Evolutionary conservation across 2,888 invertebrate genomes (phyloP).

Genomic region (Amphipyra tragopoginis): DNA sequence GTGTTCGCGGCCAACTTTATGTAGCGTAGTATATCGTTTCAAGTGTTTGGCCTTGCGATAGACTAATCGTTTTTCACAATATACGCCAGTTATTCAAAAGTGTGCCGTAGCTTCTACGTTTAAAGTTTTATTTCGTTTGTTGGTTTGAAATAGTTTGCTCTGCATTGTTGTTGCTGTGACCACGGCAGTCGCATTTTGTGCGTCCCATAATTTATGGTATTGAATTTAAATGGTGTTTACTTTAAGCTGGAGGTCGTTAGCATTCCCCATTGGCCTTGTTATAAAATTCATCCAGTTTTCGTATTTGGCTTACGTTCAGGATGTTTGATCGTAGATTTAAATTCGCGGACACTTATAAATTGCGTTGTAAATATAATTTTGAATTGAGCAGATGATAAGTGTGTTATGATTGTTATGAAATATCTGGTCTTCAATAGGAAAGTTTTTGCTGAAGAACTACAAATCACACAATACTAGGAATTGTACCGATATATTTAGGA

Average conservation of each 20-base stretch:
- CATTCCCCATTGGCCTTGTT: slow-evolving; percentile 48
- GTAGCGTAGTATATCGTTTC: slow-evolving; percentile 63
- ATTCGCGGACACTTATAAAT: slow-evolving; percentile 27
- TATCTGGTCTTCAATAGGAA: neutral
- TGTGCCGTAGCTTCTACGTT: slow-evolving; percentile 25
- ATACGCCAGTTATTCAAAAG: slow-evolving; percentile 29
- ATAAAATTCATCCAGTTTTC: slow-evolving; percentile 47
- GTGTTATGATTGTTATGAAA: slow-evolving; percentile 1
- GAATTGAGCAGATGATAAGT: slow-evolving; percentile 9
- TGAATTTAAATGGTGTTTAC: slow-evolving; percentile 52
- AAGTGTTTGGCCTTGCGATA: slow-evolving; percentile 72
- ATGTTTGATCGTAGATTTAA: slow-evolving; percentile 59
- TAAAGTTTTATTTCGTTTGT: slow-evolving; percentile 31
- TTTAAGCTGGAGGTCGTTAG: slow-evolving; percentile 55
- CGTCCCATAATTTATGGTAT: slow-evolving; percentile 51
- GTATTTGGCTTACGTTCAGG: slow-evolving; percentile 68
- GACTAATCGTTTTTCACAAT: slow-evolving; percentile 63
- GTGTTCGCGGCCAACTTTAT: slow-evolving; percentile 51
- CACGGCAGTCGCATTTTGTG: slow-evolving; percentile 38
- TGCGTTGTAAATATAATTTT: slow-evolving; percentile 12
- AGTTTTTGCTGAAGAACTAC: neutral
- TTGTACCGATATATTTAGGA: slow-evolving; percentile 2
- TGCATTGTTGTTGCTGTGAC: slow-evolving; percentile 47
- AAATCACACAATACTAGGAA: neutral
- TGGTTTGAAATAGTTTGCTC: slow-evolving; percentile 34